Evolutionary conservation across 2,888 invertebrate species (phyloP).

Genomic region (Cremastinae sp.): DNA sequence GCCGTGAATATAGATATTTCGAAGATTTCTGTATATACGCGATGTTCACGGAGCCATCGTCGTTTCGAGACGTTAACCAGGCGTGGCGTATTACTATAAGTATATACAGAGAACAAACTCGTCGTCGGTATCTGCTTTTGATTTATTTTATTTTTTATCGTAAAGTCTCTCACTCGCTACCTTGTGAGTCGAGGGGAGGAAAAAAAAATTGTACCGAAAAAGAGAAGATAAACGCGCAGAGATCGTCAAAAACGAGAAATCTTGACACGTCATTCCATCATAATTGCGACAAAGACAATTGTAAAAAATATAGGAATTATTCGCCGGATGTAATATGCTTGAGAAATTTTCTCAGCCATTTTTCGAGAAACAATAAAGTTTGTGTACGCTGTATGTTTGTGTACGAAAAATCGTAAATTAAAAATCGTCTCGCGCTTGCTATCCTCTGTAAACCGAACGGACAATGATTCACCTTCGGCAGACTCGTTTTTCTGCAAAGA

Average conservation of each 20-base stretch:
- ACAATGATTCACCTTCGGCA: slow-evolving; percentile 11
- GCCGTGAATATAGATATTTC: slow-evolving; percentile 7
- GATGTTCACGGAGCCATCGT: neutral
- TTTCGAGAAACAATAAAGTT: no score
- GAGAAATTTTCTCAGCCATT: no score
- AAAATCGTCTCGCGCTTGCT: no score
- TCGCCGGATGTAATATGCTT: no score
- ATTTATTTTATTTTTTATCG: neutral
- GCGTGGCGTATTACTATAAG: slow-evolving; percentile 32
- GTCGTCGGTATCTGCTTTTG: neutral
- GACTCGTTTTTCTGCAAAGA: slow-evolving; percentile 25
- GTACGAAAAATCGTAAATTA: no score
- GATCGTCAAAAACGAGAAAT: neutral
- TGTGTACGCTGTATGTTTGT: no score
- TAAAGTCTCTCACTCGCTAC: neutral
- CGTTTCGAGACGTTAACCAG: slow-evolving; percentile 24
- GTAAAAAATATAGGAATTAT: no score
- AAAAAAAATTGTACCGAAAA: neutral
- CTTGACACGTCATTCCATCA: neutral
- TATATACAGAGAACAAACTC: slow-evolving; percentile 1
- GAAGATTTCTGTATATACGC: neutral
- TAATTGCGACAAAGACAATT: no score
- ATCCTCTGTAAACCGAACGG: no score
- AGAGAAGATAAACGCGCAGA: neutral
- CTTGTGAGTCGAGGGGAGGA: neutral